Base-by-base conservation (phyloP, 2,113 vertebrate genomes). In the Stegostoma tigrinum region DNA sequence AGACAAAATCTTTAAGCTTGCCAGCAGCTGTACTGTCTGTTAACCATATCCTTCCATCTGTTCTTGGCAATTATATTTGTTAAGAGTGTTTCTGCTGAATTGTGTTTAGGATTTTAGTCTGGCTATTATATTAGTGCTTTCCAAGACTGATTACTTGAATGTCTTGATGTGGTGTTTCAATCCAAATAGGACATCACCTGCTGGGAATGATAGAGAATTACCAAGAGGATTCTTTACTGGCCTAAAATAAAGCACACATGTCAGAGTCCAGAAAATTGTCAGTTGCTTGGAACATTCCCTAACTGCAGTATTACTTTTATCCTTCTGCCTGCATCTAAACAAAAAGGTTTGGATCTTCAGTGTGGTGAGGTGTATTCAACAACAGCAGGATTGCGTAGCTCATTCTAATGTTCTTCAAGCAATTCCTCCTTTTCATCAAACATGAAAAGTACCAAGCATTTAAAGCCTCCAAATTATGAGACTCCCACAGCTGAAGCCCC, bases 1-100 rank as follows among this genome's bases (percentile, higher is more conserved):
- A 89, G 86, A 89, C 48, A 55, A 89, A 55, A 89, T 89, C 42
- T 27, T 55, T 89, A 95, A 95, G 67, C 86, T 48, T 89, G 42
- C 67, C 93, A 95, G 67, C 42, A 10, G n/a, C 23, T 24, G 67
- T 95, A 5, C 64, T 95, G 93, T 23, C 67, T 72, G 42, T 30
- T 48, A 61, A 95, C 64, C 23, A 24, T 34, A 17, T 72, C 93
- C 48, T 95, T 68, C 67, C 24, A 72, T 45, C 38, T 72, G 42
- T 72, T 95, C 93, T 15, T 66, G 55, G 30, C 55, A 38, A 17
- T 34, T 66, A 19, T 91, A 66, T 38, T 91, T 91, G 0, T n/a
- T 66, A 21, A 91, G 89, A 15, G 34, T 91, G 89, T 91, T 64
- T 91, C 89, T 91, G 55, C 89, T 19, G n/a, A 17, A 95, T 42